Evolutionary conservation across 2,888 invertebrate species (phyloP), one percentile per base, ranked within the genome.

Genomic region (Microplitis deprimator): DNA sequence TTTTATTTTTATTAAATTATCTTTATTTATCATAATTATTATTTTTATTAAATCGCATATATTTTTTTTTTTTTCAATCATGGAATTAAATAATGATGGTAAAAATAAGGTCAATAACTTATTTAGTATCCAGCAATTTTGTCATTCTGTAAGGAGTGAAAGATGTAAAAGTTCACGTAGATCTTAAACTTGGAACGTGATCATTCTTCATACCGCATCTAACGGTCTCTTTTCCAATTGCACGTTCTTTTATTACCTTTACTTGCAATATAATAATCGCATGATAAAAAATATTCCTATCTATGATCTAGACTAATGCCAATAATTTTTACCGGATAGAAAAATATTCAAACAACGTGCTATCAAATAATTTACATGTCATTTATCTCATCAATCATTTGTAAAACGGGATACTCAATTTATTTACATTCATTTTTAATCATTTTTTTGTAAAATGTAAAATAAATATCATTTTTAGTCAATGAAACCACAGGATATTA

Each of bases 1-100:
- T 8, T 68, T 60, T 73, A 68, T 59, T 64, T 73, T 68, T 29
- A 29, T 67, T 40, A 75, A 65, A 74, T 77, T 39, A 70, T 77
- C 70, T 77, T 77, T 73, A 20, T 65, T 68, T 16, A 40, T 68
- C 13, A 2, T 68, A 40, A 40, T 38, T n/a, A 10, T 29, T 29
- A 29, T 29, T 29, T 4, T 41, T n/a, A 59, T 10, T 59, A 13
- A 10, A 10, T 59, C 13, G 5, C 29, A 1, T 20, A 10, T 5
- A 13, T 17, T 68, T 17, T n/a, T 40, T 16, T n/a, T n/a, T n/a
- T 41, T 38, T 13, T n/a, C 40, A 38, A 71, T 60, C 16, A 62
- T 16, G 20, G 50, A 50, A 50, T 50, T 13, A 50, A 50, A 50
- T 50, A 50, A 50, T 50, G 13, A 50, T 50, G 13, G 50, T 50